Conservation (phyloP, 2,797 vertebrate genomes). For the Buceros bicornis region DNA sequence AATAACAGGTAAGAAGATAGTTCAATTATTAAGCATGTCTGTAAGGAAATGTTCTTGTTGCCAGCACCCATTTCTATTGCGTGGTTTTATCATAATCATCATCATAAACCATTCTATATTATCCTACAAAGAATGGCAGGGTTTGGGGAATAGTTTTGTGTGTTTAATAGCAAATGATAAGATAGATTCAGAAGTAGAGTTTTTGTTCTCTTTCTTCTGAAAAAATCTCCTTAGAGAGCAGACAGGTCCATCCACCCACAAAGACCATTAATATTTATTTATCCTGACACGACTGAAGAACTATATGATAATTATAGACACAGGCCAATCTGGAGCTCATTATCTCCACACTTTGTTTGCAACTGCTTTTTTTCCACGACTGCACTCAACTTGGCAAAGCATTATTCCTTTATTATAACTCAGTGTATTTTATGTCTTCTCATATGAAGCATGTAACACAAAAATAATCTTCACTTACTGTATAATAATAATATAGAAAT, state of each 20-base stretch:
- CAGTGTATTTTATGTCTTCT: not conserved
- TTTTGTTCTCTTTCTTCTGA: not conserved
- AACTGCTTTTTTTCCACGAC: not conserved
- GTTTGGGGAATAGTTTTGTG: not conserved
- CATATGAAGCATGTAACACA: not conserved
- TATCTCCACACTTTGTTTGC: not conserved
- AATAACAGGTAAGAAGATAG: not conserved
- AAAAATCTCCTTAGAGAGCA: not conserved
- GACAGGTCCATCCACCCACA: not conserved
- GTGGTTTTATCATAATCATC: not conserved
- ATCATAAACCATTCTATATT: not conserved
- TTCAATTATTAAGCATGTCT: not conserved
- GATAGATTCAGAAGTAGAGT: not conserved
- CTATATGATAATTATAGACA: not conserved
- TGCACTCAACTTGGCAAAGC: not conserved
- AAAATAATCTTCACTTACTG: conserved; percentile 28
- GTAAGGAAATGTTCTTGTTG: not conserved
- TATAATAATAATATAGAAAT: not conserved
- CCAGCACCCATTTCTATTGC: not conserved
- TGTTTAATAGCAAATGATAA: not conserved
- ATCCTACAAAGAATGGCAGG: not conserved
- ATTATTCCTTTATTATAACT: not conserved
- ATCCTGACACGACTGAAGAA: not conserved
- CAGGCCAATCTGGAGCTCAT: not conserved
- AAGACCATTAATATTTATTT: not conserved